A percentile compares a stretch with the other conserved stretches of the same genome.
phyloP scores from a whole-genome alignment of 2,113 vertebrate species.

The Emberiza fucata region DNA sequence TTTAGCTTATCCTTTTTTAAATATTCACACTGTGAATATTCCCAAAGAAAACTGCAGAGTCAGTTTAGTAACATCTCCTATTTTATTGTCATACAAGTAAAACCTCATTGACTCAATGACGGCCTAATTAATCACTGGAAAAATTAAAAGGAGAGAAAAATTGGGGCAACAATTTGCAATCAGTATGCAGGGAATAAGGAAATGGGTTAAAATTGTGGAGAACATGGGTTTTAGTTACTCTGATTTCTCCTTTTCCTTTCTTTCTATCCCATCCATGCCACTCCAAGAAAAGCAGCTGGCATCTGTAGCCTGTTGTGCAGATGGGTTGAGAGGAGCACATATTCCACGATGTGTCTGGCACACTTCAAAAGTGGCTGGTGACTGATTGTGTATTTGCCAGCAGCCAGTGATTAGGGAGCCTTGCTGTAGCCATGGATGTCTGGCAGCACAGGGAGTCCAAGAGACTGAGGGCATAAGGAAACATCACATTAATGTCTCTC shows the following conservation, averaged over 20 bases:
- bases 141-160: not conserved
- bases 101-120: not conserved
- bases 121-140: not conserved
- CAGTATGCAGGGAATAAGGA: not conserved
- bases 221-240: not conserved
- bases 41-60: not conserved
- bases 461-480: not conserved
- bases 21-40: not conserved
- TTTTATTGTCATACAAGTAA: not conserved
- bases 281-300: slow-evolving; percentile 31
- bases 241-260: not conserved
- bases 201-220: not conserved
- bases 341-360: slow-evolving; percentile 20
- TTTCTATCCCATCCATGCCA: not conserved
- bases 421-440: not conserved
- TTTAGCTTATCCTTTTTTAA: not conserved
- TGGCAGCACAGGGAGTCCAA: not conserved
- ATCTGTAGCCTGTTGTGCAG: slow-evolving; percentile 49
- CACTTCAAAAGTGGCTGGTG: not conserved
- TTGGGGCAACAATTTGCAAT: not conserved
- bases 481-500: not conserved
- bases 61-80: not conserved
- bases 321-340: slow-evolving; percentile 51
- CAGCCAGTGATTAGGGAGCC: not conserved
- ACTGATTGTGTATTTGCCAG: slow-evolving; percentile 17